Conservation (phyloP, 1,140 invertebrate species). For the Leptinotarsa texana region DNA sequence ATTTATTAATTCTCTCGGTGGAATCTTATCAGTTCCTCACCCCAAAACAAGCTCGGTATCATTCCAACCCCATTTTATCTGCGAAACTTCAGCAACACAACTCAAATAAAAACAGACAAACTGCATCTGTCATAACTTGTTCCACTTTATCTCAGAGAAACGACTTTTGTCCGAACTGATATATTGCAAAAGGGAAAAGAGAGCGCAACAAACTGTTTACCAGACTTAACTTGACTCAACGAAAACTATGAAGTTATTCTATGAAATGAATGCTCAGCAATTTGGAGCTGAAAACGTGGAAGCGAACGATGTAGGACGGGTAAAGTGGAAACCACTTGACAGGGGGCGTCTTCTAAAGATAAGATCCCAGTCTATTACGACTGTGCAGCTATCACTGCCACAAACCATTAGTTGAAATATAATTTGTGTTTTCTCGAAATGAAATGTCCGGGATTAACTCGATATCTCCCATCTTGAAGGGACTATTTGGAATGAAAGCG, state of each 20-base stretch:
- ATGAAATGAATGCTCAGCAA: background rate
- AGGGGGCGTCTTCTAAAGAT: background rate
- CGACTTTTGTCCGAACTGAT: background rate
- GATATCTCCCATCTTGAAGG: background rate
- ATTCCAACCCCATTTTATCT: too few relatives aligned
- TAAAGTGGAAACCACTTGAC: constrained; percentile 5
- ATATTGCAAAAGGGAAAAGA: background rate
- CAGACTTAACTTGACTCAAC: constrained; percentile 2
- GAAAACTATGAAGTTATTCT: background rate
- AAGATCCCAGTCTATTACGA: constrained; percentile 1
- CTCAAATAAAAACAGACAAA: background rate
- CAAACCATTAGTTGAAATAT: constrained; percentile 8
- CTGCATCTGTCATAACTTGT: background rate
- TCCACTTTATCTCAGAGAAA: background rate
- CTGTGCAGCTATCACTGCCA: background rate
- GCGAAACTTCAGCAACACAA: background rate
- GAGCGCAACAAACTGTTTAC: background rate
- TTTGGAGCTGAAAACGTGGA: background rate
- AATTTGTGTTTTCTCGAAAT: constrained; percentile 4
- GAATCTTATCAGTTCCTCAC: too few relatives aligned
- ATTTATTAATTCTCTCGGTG: too few relatives aligned
- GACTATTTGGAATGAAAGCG: background rate
- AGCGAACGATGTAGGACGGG: background rate
- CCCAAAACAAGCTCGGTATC: too few relatives aligned
- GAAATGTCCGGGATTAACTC: constrained; percentile 7